phyloP scores from a whole-genome alignment of 2,888 invertebrate genomes.

The Helobdella robusta region DNA sequence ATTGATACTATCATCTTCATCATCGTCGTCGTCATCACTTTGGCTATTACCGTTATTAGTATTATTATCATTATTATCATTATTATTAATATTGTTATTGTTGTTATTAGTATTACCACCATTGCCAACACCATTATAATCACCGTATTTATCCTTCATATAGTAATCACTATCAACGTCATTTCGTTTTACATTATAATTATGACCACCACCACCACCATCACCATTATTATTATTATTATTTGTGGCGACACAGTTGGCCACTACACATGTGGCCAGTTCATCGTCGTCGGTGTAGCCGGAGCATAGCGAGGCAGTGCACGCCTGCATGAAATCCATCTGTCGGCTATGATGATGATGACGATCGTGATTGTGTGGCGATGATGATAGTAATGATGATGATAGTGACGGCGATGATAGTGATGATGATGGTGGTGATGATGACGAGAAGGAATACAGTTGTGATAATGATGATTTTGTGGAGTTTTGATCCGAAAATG shows the following conservation, averaged over 20 bases:
- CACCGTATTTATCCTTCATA: background rate
- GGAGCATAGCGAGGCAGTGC: no score
- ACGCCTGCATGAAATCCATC: no score
- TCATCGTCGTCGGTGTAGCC: no score
- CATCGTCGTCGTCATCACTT: background rate
- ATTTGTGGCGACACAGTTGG: no score
- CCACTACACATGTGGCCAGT: no score
- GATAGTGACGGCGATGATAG: background rate
- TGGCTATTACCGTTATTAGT: background rate
- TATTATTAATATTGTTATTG: background rate
- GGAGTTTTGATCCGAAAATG: background rate
- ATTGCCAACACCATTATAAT: constrained; percentile 7
- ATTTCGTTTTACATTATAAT: constrained; percentile 3
- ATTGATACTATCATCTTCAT: constrained; percentile 2
- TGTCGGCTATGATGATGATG: background rate
- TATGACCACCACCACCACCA: constrained; percentile 16
- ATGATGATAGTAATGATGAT: background rate
- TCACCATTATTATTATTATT: constrained; percentile 3
- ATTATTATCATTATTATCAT: constrained; percentile 12
- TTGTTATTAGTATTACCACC: constrained; percentile 9
- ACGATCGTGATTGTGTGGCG: no score
- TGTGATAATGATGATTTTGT: background rate
- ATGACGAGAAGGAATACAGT: background rate
- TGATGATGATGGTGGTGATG: constrained; percentile 9
- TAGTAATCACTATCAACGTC: background rate